Evolutionary conservation across 2,797 vertebrate genomes (phyloP).

Genomic region (Pangasius djambal): DNA sequence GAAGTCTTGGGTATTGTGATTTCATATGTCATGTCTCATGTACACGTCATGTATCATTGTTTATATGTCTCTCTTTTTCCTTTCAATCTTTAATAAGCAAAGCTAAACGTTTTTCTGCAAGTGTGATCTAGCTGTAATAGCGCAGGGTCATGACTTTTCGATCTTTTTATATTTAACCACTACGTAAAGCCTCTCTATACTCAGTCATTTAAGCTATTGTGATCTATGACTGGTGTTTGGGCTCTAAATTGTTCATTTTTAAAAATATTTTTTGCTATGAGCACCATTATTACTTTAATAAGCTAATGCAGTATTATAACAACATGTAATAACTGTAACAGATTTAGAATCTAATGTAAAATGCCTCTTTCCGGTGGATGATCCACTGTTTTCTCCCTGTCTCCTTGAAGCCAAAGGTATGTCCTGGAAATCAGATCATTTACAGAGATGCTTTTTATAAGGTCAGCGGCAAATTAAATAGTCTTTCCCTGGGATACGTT

Average conservation of each 20-base stretch:
- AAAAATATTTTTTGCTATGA: conserved; percentile 53
- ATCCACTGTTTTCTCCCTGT: conserved; percentile 66
- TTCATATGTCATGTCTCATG: conserved; percentile 62
- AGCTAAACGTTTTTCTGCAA: conserved; percentile 63
- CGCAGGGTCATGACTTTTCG: conserved; percentile 50
- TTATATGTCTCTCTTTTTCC: conserved; percentile 57
- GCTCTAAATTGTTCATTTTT: conserved; percentile 53
- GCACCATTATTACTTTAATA: conserved; percentile 57
- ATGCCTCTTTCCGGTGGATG: conserved; percentile 58
- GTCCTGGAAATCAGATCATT: conserved; percentile 66
- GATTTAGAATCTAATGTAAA: conserved; percentile 68
- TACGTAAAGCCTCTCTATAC: conserved; percentile 56
- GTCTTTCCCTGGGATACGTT: conserved; percentile 47
- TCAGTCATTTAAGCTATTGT: conserved; percentile 61
- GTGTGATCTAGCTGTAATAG: conserved; percentile 67
- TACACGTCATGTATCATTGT: conserved; percentile 46
- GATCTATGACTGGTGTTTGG: conserved; percentile 67
- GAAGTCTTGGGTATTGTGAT: conserved; percentile 41
- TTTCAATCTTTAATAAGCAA: conserved; percentile 64
- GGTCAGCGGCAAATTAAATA: conserved; percentile 43
- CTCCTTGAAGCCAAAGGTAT: conserved; percentile 73
- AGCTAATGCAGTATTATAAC: conserved; percentile 63
- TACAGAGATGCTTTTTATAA: conserved; percentile 39
- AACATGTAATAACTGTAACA: conserved; percentile 69
- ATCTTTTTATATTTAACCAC: conserved; percentile 58